A percentile compares a stretch with the other conserved stretches of the same genome.
These are phyloP conservation scores for Nysson spinosus DNA, from an alignment of 2,888 invertebrate genomes.

Conservation along the genomic window DNA sequence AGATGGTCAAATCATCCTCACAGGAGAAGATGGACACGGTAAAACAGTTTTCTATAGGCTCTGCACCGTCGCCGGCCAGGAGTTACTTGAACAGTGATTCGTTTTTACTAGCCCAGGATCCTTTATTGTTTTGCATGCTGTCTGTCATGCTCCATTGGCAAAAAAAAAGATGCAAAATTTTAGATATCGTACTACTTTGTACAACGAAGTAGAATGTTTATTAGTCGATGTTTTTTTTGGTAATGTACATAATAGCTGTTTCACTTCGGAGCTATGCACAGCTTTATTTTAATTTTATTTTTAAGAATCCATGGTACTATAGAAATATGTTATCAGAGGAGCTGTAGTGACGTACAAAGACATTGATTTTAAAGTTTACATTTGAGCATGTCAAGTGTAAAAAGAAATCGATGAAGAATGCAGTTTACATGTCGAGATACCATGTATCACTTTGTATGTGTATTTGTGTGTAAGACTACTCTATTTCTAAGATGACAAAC, in stretches of 20 bases:
- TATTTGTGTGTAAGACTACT: slow-evolving; percentile 33
- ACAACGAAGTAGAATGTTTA: slow-evolving; percentile 63
- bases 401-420: neutral
- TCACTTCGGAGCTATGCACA: slow-evolving; percentile 62
- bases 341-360: slow-evolving; percentile 2
- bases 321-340: slow-evolving; percentile 8
- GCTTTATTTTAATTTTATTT: slow-evolving; percentile 54
- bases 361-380: slow-evolving; percentile 13
- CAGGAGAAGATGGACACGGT: slow-evolving; percentile 97
- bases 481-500: slow-evolving; percentile 17
- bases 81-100: slow-evolving; percentile 76
- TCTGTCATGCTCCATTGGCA: slow-evolving; percentile 70
- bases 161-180: slow-evolving; percentile 61
- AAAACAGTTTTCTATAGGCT: slow-evolving; percentile 78
- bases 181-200: slow-evolving; percentile 61
- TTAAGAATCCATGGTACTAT: slow-evolving; percentile 68
- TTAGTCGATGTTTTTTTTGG: slow-evolving; percentile 59
- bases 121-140: slow-evolving; percentile 72
- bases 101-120: slow-evolving; percentile 63
- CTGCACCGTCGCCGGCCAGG: slow-evolving; percentile 77
- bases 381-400: slow-evolving; percentile 7
- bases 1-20: slow-evolving; percentile 96
- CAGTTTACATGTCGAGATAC: slow-evolving; percentile 14
- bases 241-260: slow-evolving; percentile 65
- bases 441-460: slow-evolving; percentile 24